These are phyloP conservation scores for Vombatus ursinus DNA, from an alignment of 2,113 vertebrate genomes.

Conservation along the genomic window DNA sequence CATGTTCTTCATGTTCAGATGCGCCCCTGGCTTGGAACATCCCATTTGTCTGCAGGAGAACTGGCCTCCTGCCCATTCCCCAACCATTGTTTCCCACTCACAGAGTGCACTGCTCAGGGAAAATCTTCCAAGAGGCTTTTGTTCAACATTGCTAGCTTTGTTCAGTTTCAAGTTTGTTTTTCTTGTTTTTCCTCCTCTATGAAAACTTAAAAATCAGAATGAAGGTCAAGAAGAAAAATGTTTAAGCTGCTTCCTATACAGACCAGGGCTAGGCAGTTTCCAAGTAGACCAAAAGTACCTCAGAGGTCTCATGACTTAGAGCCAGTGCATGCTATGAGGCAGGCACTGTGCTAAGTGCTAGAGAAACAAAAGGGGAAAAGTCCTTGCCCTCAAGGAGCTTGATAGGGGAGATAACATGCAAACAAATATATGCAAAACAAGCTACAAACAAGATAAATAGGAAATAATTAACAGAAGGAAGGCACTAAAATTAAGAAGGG, in stretches of 20 bases:
- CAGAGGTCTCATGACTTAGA: neutral
- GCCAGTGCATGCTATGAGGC: neutral
- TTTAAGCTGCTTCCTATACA: neutral
- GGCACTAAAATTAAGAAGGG: neutral
- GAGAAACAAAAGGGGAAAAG: neutral
- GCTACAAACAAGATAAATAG: neutral
- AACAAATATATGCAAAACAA: neutral
- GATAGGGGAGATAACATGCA: neutral
- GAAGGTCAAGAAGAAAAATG: neutral
- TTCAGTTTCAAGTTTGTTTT: neutral
- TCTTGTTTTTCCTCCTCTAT: neutral
- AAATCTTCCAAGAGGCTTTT: neutral
- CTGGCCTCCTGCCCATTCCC: neutral
- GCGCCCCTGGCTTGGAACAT: neutral
- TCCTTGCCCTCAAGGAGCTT: neutral
- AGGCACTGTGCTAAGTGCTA: neutral
- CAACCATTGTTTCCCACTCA: neutral
- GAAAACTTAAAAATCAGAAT: neutral
- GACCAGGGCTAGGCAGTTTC: neutral
- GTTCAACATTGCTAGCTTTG: neutral
- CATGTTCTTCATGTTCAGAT: neutral
- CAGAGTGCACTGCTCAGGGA: neutral
- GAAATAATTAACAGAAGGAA: neutral
- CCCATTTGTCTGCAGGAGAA: neutral
- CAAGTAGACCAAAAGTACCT: neutral